A percentile compares a stretch with the other conserved stretches of the same genome.
These are phyloP conservation scores for Metallyticus violacea DNA, from an alignment of 2,888 invertebrate species.

Conservation along the genomic window DNA sequence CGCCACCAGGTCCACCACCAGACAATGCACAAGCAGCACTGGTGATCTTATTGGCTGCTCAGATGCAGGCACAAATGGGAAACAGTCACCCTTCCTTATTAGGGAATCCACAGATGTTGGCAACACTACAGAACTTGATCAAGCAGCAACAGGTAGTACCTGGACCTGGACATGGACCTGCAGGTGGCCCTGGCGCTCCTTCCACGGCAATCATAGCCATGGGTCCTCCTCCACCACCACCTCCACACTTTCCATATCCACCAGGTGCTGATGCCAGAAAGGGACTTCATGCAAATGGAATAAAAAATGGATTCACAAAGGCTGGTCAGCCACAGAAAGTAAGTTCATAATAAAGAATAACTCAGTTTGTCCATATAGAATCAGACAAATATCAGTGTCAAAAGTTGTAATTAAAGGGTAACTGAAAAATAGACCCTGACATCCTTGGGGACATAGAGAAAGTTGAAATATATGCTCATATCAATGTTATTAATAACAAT, in stretches of 20 bases:
- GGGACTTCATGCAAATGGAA: conserved; percentile 7
- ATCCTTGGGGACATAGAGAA: too few species aligned
- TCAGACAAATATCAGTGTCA: too few species aligned
- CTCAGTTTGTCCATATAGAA: too few species aligned
- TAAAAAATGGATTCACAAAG: conserved; percentile 26
- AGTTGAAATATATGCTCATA: too few species aligned
- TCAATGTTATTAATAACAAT: too few species aligned
- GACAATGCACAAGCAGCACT: conserved; percentile 43
- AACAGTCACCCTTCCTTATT: conserved; percentile 35
- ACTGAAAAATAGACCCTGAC: too few species aligned
- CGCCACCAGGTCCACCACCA: conserved; percentile 20
- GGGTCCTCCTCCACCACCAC: conserved; percentile 8
- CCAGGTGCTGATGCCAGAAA: conserved; percentile 26
- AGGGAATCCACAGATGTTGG: conserved; percentile 42
- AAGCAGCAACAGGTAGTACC: conserved; percentile 23
- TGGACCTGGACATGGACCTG: not conserved
- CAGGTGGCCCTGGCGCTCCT: conserved; percentile 2
- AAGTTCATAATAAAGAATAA: not conserved
- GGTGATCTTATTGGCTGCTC: conserved; percentile 42
- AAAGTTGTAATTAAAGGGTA: too few species aligned
- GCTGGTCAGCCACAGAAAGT: conserved; percentile 26
- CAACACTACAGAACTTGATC: conserved; percentile 42
- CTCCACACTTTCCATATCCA: conserved; percentile 16
- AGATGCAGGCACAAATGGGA: conserved; percentile 40
- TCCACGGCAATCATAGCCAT: conserved; percentile 11